phyloP scores from a whole-genome alignment of 2,113 vertebrate genomes.

The Acrocephalus arundinaceus region DNA sequence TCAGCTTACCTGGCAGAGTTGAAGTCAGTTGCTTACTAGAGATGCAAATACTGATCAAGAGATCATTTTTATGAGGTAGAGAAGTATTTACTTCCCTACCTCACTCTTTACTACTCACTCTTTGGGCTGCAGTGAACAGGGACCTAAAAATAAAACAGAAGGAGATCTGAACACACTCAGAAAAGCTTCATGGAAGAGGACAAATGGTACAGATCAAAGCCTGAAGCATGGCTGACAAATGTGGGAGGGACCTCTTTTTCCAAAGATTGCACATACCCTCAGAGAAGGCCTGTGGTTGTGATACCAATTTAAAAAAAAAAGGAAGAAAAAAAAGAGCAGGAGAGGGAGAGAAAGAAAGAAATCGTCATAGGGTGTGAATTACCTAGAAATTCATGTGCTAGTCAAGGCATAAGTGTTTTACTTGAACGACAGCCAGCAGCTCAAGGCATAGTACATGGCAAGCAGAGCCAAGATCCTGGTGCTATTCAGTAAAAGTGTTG shows the following conservation, averaged over 20 bases:
- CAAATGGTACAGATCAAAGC: background rate
- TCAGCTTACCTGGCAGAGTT: background rate
- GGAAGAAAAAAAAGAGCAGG: background rate
- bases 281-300: accelerated
- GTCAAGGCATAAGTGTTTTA: background rate
- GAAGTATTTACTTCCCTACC: background rate
- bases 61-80: background rate
- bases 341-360: background rate
- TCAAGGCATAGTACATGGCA: background rate
- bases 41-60: background rate
- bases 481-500: background rate
- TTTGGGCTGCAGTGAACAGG: background rate
- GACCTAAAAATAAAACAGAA: background rate
- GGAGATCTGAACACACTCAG: background rate
- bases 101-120: background rate
- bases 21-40: background rate
- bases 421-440: background rate
- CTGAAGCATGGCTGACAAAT: background rate
- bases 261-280: background rate
- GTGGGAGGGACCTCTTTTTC: background rate
- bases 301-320: background rate
- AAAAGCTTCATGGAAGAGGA: background rate
- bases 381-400: background rate
- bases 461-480: background rate
- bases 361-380: background rate